A percentile compares a stretch with the other conserved stretches of the same genome.
phyloP scores from a whole-genome alignment of 2,888 invertebrate species.

The Parasteatoda lunata region DNA sequence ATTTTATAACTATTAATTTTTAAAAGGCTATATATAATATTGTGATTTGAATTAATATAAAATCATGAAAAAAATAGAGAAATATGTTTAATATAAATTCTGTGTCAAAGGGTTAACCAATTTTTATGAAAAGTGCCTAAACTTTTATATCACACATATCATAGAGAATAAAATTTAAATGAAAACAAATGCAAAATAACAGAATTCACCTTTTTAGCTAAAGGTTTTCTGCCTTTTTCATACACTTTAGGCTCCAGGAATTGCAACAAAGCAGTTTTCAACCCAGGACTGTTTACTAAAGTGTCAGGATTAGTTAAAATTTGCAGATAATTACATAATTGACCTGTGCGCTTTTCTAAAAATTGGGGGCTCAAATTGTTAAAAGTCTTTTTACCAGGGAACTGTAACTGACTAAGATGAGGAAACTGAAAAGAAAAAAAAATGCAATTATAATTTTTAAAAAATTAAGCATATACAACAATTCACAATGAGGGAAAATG shows the following conservation, averaged over 20 bases:
- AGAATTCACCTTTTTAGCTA: conserved; percentile 74
- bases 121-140: no score
- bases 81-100: no score
- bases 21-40: no score
- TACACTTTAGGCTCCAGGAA: conserved; percentile 84
- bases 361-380: conserved; percentile 88
- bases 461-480: no score
- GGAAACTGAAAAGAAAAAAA: conserved; percentile 80
- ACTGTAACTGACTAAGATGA: conserved; percentile 83
- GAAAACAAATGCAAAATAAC: no score
- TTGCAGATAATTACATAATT: conserved; percentile 85
- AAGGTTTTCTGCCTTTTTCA: conserved; percentile 78
- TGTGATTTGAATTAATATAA: no score
- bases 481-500: no score
- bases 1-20: no score
- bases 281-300: conserved; percentile 79
- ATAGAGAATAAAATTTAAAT: no score
- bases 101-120: no score
- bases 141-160: no score
- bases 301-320: conserved; percentile 78
- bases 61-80: no score
- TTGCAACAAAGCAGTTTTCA: conserved; percentile 79
- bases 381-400: conserved; percentile 94
- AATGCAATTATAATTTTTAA: neutral
- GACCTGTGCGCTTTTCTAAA: conserved; percentile 85